A percentile compares a stretch with the other conserved stretches of the same genome.
Evolutionary conservation across 2,113 vertebrate genomes (phyloP).

Genomic region (Eulacestoma nigropectus): DNA sequence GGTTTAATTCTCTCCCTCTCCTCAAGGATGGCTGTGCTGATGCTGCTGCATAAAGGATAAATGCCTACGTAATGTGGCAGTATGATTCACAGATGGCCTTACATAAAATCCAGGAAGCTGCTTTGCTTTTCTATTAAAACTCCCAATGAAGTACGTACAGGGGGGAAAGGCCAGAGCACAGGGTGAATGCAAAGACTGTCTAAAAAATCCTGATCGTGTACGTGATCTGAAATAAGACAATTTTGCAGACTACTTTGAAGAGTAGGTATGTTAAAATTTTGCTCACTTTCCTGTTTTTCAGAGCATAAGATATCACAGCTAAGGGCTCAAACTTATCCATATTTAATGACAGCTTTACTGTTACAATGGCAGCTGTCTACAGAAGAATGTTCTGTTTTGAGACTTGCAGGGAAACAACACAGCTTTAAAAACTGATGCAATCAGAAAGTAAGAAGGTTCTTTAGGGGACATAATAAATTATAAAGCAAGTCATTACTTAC

Average conservation of each 20-base stretch:
- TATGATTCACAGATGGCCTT: not conserved
- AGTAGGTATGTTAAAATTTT: not conserved
- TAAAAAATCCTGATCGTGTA: not conserved
- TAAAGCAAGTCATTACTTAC: not conserved
- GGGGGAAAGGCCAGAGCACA: not conserved
- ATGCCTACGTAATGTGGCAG: not conserved
- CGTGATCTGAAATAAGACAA: not conserved
- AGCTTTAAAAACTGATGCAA: not conserved
- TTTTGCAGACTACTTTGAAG: not conserved
- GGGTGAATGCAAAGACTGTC: not conserved
- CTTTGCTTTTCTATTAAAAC: not conserved
- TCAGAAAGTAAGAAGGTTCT: not conserved
- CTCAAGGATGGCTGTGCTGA: not conserved
- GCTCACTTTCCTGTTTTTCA: not conserved
- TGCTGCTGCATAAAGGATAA: not conserved
- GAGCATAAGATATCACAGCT: not conserved
- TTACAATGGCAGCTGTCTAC: not conserved
- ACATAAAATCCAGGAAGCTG: not conserved
- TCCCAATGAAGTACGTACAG: not conserved
- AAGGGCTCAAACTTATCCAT: not conserved
- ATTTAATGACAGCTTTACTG: not conserved
- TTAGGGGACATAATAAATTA: not conserved
- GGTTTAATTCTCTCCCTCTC: not conserved
- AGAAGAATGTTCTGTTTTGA: not conserved
- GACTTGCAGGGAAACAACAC: not conserved